Evolutionary conservation across 1,140 invertebrate genomes (phyloP).

Genomic region (Drosophila orena): DNA sequence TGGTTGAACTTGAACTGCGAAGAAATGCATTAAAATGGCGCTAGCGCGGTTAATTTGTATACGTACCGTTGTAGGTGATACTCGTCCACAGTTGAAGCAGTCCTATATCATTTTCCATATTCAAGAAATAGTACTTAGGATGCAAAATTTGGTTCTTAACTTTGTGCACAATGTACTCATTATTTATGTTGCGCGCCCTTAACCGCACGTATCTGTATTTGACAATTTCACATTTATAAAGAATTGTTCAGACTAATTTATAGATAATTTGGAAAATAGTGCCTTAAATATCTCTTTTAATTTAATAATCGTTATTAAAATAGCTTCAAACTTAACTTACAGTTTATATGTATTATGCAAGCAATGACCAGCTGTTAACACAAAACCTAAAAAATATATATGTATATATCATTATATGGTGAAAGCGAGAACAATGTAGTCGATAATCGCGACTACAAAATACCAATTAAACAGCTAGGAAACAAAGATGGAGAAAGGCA

Average conservation of each 20-base stretch:
- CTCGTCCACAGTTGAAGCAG: background rate
- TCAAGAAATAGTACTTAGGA: accelerated
- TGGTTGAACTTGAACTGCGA: background rate
- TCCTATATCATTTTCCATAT: background rate
- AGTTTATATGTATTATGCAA: background rate
- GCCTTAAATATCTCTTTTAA: too few species aligned
- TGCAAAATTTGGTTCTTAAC: too few species aligned
- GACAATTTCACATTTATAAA: too few species aligned
- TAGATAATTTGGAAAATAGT: too few species aligned
- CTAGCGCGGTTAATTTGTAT: background rate
- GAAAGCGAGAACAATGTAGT: too few species aligned
- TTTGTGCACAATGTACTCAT: too few species aligned
- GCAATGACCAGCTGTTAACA: background rate
- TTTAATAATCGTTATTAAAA: too few species aligned
- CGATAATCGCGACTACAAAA: too few species aligned
- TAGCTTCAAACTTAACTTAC: background rate
- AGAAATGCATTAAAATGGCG: background rate
- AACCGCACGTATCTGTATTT: background rate
- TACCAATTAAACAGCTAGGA: too few species aligned
- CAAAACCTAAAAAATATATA: background rate
- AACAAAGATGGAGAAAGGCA: too few species aligned
- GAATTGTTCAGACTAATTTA: too few species aligned
- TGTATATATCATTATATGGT: background rate
- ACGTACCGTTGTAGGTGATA: background rate
- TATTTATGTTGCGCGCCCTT: background rate